Evolutionary conservation across 2,888 invertebrate species (phyloP), one percentile per base, ranked within the genome.

Genomic region (Tillus elongatus): DNA sequence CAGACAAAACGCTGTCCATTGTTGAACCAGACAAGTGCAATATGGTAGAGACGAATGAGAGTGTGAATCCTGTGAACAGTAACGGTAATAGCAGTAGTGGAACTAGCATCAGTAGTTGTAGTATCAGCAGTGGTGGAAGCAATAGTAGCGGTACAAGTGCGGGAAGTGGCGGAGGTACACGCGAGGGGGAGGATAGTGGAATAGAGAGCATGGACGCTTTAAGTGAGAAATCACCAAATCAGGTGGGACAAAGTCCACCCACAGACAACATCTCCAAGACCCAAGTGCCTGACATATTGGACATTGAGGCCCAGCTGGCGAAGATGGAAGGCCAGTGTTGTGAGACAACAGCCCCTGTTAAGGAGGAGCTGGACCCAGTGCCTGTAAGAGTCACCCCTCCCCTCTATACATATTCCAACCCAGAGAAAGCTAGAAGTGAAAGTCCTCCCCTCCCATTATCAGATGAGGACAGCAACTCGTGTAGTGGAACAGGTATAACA

Each of bases 201-300:
- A 90, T 90, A 38, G 90, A 90, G 62, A 88, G 88, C 24, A 89
- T 90, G 90, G 90, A 91, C 60, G 89, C 90, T 2, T 66, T 89
- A n/a, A 89, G 89, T 12, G 90, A 91, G 61, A 90, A 90, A 60
- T 86, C 57, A 11, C 59, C 59, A 29, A 86, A 87, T 63, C 88
- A 88, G 61, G 82, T 85, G 65, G 82, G 74, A 65, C 84, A 69
- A 69, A 86, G 77, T 62, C 86, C 75, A 44, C 75, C 66, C 53
- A 56, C 67, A 46, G 58, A 61, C 44, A 51, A 55, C 43, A 54
- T 56, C 31, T 54, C 56, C 42, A 57, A 59, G 45, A 53, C 56
- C 43, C 62, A 63, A 60, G 67, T 73, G 52, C 72, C 74, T 57
- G 71, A 71, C 52, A 69, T 77, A 54, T 69, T 74, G 33, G 76